phyloP scores from a whole-genome alignment of 2,888 invertebrate species.

The Cerceris rybyensis region DNA sequence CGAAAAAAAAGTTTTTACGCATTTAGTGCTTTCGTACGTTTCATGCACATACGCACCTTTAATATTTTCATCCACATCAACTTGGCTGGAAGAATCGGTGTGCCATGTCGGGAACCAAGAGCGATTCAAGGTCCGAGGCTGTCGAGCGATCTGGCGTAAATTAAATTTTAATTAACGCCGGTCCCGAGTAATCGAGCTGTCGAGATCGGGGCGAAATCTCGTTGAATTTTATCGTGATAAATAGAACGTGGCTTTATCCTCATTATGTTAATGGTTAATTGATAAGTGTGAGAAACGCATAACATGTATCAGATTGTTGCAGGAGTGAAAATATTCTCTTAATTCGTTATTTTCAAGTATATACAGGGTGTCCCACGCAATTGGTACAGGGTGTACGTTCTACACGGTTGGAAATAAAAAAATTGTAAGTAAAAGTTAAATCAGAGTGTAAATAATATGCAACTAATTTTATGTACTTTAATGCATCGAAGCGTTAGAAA shows the following conservation, averaged over 20 bases:
- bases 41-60: conserved; percentile 29
- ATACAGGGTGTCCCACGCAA: no score
- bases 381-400: no score
- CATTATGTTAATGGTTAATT: background rate
- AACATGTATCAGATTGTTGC: background rate
- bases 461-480: no score
- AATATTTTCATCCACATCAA: conserved; percentile 33
- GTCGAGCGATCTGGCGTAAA: conserved; percentile 52
- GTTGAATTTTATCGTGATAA: conserved; percentile 16
- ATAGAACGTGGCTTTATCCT: conserved; percentile 16
- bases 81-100: background rate
- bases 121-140: conserved; percentile 16
- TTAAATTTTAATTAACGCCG: conserved; percentile 67
- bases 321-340: no score
- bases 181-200: conserved; percentile 37
- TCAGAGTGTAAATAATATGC: no score
- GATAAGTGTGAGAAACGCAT: background rate
- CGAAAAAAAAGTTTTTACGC: conserved; percentile 46
- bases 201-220: conserved; percentile 37
- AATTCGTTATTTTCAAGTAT: no score
- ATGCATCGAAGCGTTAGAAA: no score
- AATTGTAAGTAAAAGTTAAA: no score
- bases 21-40: conserved; percentile 40
- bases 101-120: background rate
- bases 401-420: no score